Evolutionary conservation across 2,797 vertebrate species (phyloP).

Genomic region (Mionectes olivaceus): DNA sequence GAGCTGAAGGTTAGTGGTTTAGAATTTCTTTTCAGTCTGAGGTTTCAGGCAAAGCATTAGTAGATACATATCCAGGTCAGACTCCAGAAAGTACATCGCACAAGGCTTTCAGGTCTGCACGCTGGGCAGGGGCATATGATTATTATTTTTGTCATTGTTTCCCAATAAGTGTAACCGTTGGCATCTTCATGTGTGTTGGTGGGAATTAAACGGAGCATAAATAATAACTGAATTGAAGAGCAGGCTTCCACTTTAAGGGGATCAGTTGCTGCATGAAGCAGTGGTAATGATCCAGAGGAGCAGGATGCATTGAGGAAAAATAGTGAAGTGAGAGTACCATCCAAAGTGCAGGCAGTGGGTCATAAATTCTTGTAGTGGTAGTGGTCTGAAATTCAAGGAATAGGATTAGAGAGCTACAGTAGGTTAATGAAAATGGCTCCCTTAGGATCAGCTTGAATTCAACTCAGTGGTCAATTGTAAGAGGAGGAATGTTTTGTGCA

Average conservation of each 20-base stretch:
- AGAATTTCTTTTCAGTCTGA: neutral
- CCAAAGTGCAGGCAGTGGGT: slow-evolving; percentile 35
- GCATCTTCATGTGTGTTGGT: neutral
- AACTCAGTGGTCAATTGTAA: slow-evolving; percentile 42
- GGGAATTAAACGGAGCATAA: slow-evolving; percentile 45
- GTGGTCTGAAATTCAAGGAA: slow-evolving; percentile 60
- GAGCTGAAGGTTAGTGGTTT: slow-evolving; percentile 21
- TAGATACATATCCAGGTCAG: neutral
- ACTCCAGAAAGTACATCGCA: neutral
- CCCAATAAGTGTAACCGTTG: neutral
- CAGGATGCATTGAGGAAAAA: neutral
- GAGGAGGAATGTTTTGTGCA: slow-evolving; percentile 38
- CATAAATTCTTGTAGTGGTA: slow-evolving; percentile 40
- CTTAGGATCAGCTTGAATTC: slow-evolving; percentile 60
- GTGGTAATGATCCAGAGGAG: slow-evolving; percentile 37
- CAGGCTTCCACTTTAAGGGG: neutral
- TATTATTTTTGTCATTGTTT: neutral
- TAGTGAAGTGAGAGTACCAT: slow-evolving; percentile 26
- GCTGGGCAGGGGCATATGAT: neutral
- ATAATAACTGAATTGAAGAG: neutral
- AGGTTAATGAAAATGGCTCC: slow-evolving; percentile 60
- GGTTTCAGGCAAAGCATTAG: slow-evolving; percentile 18
- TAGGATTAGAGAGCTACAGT: slow-evolving; percentile 46
- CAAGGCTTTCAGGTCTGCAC: neutral
- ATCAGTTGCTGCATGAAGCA: neutral